A percentile compares a stretch with the other conserved stretches of the same genome.
These are phyloP conservation scores for Drosophila paulistorum DNA, from an alignment of 1,140 invertebrate species.

Conservation along the genomic window DNA sequence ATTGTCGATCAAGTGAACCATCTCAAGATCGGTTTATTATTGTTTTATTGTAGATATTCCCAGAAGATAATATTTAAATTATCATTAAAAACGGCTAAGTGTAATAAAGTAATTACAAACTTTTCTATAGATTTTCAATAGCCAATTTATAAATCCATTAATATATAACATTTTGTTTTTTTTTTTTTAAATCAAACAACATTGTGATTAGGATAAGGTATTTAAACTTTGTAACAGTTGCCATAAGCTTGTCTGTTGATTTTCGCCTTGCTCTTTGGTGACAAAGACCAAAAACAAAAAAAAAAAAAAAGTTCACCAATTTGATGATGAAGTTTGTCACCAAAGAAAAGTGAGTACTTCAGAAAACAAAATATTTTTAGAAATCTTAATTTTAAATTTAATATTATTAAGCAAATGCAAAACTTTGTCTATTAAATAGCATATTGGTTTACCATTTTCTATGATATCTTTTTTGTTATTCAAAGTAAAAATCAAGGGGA, in stretches of 20 bases:
- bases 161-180: no score
- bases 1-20: neutral
- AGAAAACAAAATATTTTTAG: neutral
- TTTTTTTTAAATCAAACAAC: no score
- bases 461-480: no score
- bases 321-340: slow-evolving; percentile 8
- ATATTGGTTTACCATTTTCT: neutral
- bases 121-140: no score
- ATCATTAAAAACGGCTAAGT: no score
- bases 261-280: neutral
- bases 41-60: no score
- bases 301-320: slow-evolving; percentile 2
- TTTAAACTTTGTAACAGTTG: neutral
- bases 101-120: no score
- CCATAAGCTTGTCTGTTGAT: neutral
- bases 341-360: slow-evolving; percentile 1
- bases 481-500: no score
- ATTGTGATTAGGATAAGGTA: neutral
- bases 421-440: neutral
- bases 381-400: neutral
- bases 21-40: no score
- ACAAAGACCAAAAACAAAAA: neutral
- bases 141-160: no score
- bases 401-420: neutral
- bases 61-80: no score